These are phyloP conservation scores for Numida meleagris DNA, from an alignment of 2,113 vertebrate species.

Conservation along the genomic window DNA sequence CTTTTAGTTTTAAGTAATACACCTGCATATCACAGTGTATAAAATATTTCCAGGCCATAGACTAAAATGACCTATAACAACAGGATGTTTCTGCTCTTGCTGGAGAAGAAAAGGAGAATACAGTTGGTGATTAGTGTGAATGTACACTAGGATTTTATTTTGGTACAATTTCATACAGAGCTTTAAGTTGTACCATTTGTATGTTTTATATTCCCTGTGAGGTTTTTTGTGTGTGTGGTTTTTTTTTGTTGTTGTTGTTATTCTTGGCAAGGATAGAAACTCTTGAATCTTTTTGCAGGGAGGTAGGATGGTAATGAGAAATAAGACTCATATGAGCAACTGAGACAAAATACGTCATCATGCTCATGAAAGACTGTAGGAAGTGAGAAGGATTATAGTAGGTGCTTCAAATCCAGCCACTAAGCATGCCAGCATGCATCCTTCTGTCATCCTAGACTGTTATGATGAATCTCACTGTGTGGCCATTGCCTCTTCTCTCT, in stretches of 20 bases:
- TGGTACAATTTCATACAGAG: background rate
- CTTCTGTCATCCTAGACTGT: background rate
- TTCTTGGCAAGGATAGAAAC: background rate
- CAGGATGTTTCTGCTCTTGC: rapidly evolving
- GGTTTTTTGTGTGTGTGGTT: background rate
- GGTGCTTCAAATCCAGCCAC: background rate
- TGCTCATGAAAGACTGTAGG: background rate
- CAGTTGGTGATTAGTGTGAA: background rate
- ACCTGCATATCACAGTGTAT: background rate
- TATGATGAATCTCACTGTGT: background rate
- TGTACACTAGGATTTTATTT: background rate
- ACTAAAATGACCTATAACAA: background rate
- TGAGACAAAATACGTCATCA: background rate
- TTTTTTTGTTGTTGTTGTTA: background rate
- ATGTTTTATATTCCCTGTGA: background rate
- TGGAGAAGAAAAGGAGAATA: background rate
- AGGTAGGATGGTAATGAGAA: background rate
- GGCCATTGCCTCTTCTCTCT: background rate
- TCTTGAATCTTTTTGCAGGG: background rate
- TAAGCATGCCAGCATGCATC: background rate
- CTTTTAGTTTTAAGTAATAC: background rate
- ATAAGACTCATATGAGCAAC: background rate
- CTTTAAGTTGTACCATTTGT: background rate
- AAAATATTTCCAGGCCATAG: background rate
- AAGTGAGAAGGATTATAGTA: background rate